Conservation (phyloP, 2,888 invertebrate genomes). For the Ichneumon xanthorius region DNA sequence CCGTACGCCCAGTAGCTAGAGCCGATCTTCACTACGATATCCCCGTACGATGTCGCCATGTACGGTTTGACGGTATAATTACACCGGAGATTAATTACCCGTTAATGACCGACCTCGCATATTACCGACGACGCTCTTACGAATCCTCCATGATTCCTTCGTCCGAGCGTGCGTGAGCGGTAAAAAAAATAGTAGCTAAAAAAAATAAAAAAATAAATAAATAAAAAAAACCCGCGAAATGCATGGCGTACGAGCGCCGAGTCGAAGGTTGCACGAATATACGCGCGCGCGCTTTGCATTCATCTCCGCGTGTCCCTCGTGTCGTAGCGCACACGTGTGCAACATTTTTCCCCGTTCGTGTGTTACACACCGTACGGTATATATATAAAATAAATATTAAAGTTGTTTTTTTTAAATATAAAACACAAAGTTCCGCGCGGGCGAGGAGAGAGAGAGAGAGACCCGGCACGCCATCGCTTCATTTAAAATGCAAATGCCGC, state of each 20-base stretch:
- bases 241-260: slow-evolving; percentile 13
- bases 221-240: slow-evolving; percentile 26
- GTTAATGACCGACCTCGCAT: slow-evolving; percentile 49
- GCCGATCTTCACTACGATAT: slow-evolving; percentile 29
- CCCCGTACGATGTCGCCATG: slow-evolving; percentile 40
- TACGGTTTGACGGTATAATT: slow-evolving; percentile 65
- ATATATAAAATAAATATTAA: slow-evolving; percentile 79
- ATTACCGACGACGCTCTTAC: slow-evolving; percentile 36
- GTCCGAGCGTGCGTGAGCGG: background rate
- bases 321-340: background rate
- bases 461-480: slow-evolving; percentile 84
- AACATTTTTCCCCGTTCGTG: background rate
- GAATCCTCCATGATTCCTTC: slow-evolving; percentile 26
- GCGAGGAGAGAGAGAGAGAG: slow-evolving; percentile 61
- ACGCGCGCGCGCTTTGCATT: background rate
- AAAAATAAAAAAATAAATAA: background rate
- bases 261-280: slow-evolving; percentile 30
- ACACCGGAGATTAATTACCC: slow-evolving; percentile 61
- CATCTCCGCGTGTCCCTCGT: background rate
- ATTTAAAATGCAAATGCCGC: slow-evolving; percentile 85
- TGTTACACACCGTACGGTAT: slow-evolving; percentile 3
- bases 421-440: slow-evolving; percentile 80
- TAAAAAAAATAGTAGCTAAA: background rate
- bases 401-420: slow-evolving; percentile 78
- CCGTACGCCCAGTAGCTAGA: background rate